These are phyloP conservation scores for Spondyliosoma cantharus DNA, from an alignment of 2,797 vertebrate species.

Conservation along the genomic window DNA sequence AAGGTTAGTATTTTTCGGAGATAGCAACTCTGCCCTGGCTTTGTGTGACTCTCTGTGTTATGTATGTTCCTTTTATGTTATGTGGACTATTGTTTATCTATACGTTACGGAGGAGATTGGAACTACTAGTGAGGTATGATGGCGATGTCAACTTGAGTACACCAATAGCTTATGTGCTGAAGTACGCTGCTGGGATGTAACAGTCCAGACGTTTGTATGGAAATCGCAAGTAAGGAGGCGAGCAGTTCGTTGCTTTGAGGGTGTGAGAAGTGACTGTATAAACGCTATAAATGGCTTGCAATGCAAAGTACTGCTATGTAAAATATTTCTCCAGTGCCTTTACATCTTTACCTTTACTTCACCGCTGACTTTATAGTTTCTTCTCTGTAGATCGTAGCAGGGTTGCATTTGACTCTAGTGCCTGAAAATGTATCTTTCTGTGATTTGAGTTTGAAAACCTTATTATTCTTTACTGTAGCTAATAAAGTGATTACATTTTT, in stretches of 20 bases:
- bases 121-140: conserved; percentile 17
- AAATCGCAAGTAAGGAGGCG: conserved; percentile 28
- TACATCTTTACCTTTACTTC: conserved; percentile 22
- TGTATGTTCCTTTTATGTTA: conserved; percentile 9
- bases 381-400: conserved; percentile 12
- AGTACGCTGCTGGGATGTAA: conserved; percentile 21
- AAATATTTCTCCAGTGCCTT: conserved; percentile 60
- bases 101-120: not conserved
- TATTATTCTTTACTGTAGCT: conserved; percentile 46
- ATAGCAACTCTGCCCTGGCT: not conserved
- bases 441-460: conserved; percentile 56
- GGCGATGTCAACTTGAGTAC: conserved; percentile 17
- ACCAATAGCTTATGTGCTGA: not conserved
- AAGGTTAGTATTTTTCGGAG: not conserved
- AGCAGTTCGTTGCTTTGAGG: conserved; percentile 35
- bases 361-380: conserved; percentile 13
- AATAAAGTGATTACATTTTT: conserved; percentile 55
- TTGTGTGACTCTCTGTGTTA: not conserved
- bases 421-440: conserved; percentile 19
- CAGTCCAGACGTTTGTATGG: not conserved
- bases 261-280: conserved; percentile 46
- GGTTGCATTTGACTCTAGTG: conserved; percentile 17
- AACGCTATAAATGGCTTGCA: conserved; percentile 39
- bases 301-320: conserved; percentile 51
- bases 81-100: conserved; percentile 9